Evolutionary conservation across 2,888 invertebrate species (phyloP).

Genomic region (Orchesellides sinensis): DNA sequence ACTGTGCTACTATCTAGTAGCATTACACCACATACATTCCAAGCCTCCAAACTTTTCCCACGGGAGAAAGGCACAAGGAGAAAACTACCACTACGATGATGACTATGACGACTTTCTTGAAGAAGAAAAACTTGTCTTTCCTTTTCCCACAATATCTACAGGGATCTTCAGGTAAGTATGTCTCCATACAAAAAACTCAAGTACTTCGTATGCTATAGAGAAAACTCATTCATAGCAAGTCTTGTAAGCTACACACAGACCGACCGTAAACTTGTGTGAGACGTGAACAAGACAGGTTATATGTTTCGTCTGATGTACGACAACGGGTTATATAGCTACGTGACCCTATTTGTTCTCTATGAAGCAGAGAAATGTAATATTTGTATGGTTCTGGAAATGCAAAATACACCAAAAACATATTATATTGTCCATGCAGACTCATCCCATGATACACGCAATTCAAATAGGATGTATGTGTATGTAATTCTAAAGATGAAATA

Average conservation of each 20-base stretch:
- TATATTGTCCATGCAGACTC: too few species aligned
- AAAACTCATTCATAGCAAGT: too few species aligned
- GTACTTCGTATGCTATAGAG: too few species aligned
- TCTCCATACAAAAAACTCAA: not conserved
- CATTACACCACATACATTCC: too few species aligned
- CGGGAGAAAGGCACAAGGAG: conserved; percentile 38
- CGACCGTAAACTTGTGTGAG: conserved; percentile 14
- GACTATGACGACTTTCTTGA: conserved; percentile 7
- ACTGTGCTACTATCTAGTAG: too few species aligned
- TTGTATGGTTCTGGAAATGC: too few species aligned
- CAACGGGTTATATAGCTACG: conserved; percentile 45
- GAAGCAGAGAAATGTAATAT: not conserved
- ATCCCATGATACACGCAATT: too few species aligned
- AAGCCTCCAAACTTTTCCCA: conserved; percentile 55
- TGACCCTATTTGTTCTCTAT: conserved; percentile 26
- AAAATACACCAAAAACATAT: not conserved
- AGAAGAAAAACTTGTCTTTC: not conserved
- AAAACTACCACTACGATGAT: not conserved
- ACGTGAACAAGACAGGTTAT: conserved; percentile 54
- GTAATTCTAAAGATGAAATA: not conserved
- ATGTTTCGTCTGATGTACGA: conserved; percentile 33
- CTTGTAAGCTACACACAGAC: not conserved
- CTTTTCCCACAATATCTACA: not conserved
- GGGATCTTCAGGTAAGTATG: not conserved
- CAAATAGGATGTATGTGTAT: not conserved